Evolutionary conservation across 2,888 invertebrate species (phyloP).

Genomic region (Linyphia triangularis): DNA sequence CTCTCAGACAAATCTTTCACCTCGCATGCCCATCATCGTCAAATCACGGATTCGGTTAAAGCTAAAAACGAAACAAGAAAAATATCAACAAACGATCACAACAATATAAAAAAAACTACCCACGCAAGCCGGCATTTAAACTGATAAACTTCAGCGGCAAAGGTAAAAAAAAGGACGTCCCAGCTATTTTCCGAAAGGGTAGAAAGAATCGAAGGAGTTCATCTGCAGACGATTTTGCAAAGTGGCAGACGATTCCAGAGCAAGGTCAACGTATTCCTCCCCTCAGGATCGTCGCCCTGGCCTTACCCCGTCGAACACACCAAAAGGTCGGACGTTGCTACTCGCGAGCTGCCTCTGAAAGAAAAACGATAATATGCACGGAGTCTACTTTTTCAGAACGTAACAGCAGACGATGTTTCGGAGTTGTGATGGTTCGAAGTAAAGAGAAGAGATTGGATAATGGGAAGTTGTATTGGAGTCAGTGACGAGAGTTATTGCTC

Average conservation of each 20-base stretch:
- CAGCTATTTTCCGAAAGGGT: background rate
- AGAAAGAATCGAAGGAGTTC: conserved; percentile 58
- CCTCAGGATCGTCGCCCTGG: conserved; percentile 60
- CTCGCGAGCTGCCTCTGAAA: conserved; percentile 3
- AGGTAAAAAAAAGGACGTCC: background rate
- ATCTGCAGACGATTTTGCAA: conserved; percentile 8
- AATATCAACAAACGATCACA: background rate
- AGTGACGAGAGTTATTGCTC: no score
- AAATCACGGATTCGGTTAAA: background rate
- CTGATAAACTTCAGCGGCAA: background rate
- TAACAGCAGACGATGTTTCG: conserved; percentile 34
- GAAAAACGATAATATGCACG: conserved; percentile 20
- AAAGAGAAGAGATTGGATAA: no score
- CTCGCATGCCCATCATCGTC: background rate
- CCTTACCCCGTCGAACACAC: conserved; percentile 44
- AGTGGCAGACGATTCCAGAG: conserved; percentile 39
- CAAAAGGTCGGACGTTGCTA: conserved; percentile 71
- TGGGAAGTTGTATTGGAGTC: no score
- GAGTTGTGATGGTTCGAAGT: background rate
- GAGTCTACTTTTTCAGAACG: conserved; percentile 35
- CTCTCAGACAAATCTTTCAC: background rate
- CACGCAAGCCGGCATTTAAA: background rate
- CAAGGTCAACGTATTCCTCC: conserved; percentile 69
- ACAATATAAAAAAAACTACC: background rate
- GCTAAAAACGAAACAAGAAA: background rate